Conservation (phyloP, 1,140 invertebrate species). For the Drosophila setifemur region DNA sequence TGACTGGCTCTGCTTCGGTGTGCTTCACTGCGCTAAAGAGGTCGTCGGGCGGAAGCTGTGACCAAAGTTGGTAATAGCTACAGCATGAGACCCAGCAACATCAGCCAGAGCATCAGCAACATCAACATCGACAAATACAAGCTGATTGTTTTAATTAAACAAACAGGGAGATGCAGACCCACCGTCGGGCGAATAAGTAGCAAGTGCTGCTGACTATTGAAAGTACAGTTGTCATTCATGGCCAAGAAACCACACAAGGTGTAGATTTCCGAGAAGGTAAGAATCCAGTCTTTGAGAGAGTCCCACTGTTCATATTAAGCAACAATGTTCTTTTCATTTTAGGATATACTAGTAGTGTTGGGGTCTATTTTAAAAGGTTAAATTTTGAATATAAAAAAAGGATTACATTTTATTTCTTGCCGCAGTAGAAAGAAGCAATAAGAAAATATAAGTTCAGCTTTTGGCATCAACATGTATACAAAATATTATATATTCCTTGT, state of each 20-base stretch:
- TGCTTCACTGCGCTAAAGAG: slow-evolving; percentile 73
- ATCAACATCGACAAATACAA: slow-evolving; percentile 39
- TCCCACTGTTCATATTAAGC: too few species aligned
- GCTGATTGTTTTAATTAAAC: slow-evolving; percentile 72
- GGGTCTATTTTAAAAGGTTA: too few species aligned
- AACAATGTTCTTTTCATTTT: too few species aligned
- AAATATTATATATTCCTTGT: too few species aligned
- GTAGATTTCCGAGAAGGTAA: slow-evolving; percentile 20
- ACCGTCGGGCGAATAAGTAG: slow-evolving; percentile 53
- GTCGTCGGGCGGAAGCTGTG: slow-evolving; percentile 73
- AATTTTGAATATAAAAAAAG: too few species aligned
- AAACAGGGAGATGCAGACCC: slow-evolving; percentile 49
- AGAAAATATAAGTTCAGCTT: too few species aligned
- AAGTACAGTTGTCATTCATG: slow-evolving; percentile 58
- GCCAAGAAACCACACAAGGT: slow-evolving; percentile 21
- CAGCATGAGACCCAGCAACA: slow-evolving; percentile 15
- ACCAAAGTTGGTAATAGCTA: slow-evolving; percentile 65
- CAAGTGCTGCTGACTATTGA: slow-evolving; percentile 39
- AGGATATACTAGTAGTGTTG: too few species aligned
- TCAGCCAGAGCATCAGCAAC: slow-evolving; percentile 5
- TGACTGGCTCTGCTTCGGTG: slow-evolving; percentile 77
- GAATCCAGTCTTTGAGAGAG: background rate
- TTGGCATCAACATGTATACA: too few species aligned
- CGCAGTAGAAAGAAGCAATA: too few species aligned
- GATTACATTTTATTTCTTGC: too few species aligned